Base-by-base conservation (phyloP, 1,140 invertebrate genomes). In the Luehdorfia chinensis region DNA sequence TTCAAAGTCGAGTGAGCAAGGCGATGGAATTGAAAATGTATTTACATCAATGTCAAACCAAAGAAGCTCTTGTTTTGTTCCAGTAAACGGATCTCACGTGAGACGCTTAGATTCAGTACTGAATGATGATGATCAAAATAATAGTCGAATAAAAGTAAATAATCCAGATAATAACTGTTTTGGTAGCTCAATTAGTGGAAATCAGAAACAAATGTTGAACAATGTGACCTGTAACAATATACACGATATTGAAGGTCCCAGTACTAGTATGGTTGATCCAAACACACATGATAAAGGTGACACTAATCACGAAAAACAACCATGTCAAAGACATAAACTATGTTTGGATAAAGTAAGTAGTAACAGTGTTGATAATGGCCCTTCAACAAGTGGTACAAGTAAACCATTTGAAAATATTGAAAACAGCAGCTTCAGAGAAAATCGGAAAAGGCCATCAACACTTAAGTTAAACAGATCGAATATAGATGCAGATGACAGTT, bases 371-470 rank as follows among this genome's bases (percentile, higher is more conserved):
- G 70, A 62, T 55, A 71, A 64, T 55, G 49, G 52, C 14, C 72
- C 78, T 28, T 87, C 80, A 55, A 80, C 78, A 56, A 84, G 84
- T 81, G 68, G 75, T 5, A 50, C 59, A 9, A 67, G 55, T 39
- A 81, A 45, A 65, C 39, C 50, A 30, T 57, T 46, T 55, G 66
- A 73, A 27, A 72, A 61, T 46, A 47, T 47, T 44, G 76, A 75
- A 13, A 67, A 51, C 23, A 66, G 49, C 55, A 47, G 48, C 23
- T 54, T 64, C 14, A 74, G 56, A 48, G 79, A 80, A 44, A 83
- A 61, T 27, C 74, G 75, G 30, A 86, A 84, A 45, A 71, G 79
- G 30, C 83, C 80, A 31, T 83, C 80, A 23, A 83, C 59, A 39
- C 55, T 84, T 11, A 84, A 75, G 52, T 49, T 84, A 33, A 83